These are phyloP conservation scores for Tachysurus vachellii DNA, from an alignment of 2,113 vertebrate species.

Conservation along the genomic window DNA sequence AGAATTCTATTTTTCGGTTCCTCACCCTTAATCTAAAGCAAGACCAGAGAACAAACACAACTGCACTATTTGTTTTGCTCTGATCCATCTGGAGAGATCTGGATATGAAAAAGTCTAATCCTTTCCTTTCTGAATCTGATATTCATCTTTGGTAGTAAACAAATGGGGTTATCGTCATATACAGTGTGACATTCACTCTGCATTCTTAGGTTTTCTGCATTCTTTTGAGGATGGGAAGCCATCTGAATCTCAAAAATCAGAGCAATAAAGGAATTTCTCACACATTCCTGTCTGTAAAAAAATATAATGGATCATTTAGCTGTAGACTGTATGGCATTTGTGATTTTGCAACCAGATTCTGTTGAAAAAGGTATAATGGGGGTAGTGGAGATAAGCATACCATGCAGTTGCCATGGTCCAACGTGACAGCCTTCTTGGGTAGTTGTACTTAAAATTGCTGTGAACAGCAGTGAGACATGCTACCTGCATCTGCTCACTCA, in stretches of 20 bases:
- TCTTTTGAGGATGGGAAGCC: constrained; percentile 14
- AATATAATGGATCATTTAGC: neutral
- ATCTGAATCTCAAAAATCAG: constrained; percentile 15
- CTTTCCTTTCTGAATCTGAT: constrained; percentile 1
- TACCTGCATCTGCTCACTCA: constrained; percentile 22
- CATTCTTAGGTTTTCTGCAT: neutral
- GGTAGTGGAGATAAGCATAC: neutral
- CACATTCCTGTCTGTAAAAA: constrained; percentile 3
- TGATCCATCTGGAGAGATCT: neutral
- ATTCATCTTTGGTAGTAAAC: constrained; percentile 23
- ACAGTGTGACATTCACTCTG: constrained; percentile 6
- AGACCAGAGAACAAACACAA: neutral
- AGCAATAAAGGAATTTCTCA: neutral
- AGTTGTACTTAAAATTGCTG: neutral
- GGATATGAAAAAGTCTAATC: constrained; percentile 22
- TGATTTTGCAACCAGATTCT: neutral
- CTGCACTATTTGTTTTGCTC: constrained; percentile 11
- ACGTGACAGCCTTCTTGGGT: neutral
- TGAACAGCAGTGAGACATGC: constrained; percentile 10
- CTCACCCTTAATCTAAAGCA: neutral
- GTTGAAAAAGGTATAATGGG: neutral
- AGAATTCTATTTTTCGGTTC: neutral
- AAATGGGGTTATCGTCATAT: neutral
- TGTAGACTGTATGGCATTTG: constrained; percentile 2
- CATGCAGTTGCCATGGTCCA: neutral